Conservation (phyloP, 1,140 invertebrate genomes). For the Anadara kagoshimensis region DNA sequence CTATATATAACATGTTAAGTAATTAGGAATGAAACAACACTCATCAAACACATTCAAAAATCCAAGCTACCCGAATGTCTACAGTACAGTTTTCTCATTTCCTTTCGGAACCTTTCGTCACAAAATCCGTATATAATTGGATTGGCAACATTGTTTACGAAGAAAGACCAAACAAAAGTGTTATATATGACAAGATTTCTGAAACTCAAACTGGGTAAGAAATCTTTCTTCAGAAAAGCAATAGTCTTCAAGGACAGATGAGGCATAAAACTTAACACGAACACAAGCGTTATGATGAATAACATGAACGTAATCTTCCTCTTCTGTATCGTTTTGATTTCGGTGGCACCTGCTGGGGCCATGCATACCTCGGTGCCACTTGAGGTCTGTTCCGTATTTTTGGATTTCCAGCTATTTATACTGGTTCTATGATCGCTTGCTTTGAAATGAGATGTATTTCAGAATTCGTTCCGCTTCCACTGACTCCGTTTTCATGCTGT, state of each 20-base stretch:
- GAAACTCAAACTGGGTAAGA: slow-evolving; percentile 10
- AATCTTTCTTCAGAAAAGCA: slow-evolving; percentile 3
- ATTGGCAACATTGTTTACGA: slow-evolving; percentile 21
- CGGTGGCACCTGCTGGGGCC: neutral
- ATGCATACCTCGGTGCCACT: neutral
- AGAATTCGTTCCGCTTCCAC: neutral
- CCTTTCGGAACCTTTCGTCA: slow-evolving; percentile 20
- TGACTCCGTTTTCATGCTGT: neutral
- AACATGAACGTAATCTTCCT: slow-evolving; percentile 14
- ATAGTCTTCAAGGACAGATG: slow-evolving; percentile 11
- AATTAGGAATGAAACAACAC: too few relatives aligned
- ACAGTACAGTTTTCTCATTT: slow-evolving; percentile 12
- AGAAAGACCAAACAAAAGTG: slow-evolving; percentile 32
- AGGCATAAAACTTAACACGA: slow-evolving; percentile 17
- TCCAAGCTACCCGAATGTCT: too few relatives aligned
- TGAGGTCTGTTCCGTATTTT: neutral
- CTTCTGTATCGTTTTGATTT: neutral
- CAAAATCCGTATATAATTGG: slow-evolving; percentile 28
- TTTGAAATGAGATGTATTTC: neutral
- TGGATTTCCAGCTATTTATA: neutral
- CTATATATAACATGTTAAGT: too few relatives aligned
- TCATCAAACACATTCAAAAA: too few relatives aligned
- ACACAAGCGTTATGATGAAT: slow-evolving; percentile 14
- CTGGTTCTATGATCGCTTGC: neutral
- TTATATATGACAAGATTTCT: slow-evolving; percentile 14